A percentile compares a stretch with the other conserved stretches of the same genome.
These are phyloP conservation scores for Plagodis pulveraria DNA, from an alignment of 2,888 invertebrate genomes.

Conservation along the genomic window DNA sequence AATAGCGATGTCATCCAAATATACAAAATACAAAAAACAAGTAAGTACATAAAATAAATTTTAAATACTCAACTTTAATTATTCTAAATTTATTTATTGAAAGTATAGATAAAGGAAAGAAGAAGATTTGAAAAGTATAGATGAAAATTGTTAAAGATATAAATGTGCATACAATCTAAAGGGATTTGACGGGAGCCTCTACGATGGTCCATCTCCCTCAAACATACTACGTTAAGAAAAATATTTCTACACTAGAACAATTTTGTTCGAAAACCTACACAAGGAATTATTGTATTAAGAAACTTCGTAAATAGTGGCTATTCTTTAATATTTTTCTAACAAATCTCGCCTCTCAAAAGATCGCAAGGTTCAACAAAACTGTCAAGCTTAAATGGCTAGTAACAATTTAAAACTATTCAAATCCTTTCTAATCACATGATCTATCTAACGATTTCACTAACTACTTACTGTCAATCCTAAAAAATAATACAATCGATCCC, in stretches of 20 bases:
- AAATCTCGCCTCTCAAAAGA: conserved; percentile 17
- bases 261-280: conserved; percentile 23
- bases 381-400: conserved; percentile 22
- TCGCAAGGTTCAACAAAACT: conserved; percentile 15
- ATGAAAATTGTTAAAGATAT: background rate
- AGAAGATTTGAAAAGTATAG: background rate
- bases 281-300: conserved; percentile 13
- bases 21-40: background rate
- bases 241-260: conserved; percentile 13
- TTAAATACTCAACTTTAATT: background rate
- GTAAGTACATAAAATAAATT: background rate
- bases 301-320: conserved; percentile 29
- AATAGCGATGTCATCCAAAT: conserved; percentile 15
- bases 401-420: conserved; percentile 36
- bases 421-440: conserved; percentile 34
- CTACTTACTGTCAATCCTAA: conserved; percentile 17
- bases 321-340: conserved; percentile 14
- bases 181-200: conserved; percentile 1
- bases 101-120: too few relatives aligned
- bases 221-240: conserved; percentile 13
- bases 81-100: background rate
- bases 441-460: conserved; percentile 33
- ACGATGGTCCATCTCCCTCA: conserved; percentile 17
- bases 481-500: conserved; percentile 7
- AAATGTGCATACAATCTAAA: background rate